Conservation (phyloP, 2,113 vertebrate species). For the Oncorhynchus keta region DNA sequence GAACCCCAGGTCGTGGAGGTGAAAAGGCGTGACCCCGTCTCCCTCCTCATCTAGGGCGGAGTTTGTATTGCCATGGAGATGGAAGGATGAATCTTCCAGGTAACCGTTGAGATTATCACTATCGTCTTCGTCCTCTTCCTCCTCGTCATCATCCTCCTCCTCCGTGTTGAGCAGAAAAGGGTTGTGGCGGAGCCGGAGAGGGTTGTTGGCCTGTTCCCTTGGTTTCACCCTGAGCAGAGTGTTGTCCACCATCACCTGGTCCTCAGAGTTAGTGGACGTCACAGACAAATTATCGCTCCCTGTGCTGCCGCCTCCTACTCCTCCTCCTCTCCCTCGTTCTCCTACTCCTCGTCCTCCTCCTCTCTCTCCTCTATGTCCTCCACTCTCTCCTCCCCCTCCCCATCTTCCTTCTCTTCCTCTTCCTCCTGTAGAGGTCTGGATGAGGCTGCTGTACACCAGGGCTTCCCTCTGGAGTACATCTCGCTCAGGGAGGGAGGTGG, state of each 20-base stretch:
- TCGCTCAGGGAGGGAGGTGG: constrained; percentile 81
- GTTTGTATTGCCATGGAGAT: constrained; percentile 78
- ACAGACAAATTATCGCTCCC: constrained; percentile 72
- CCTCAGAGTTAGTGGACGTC: constrained; percentile 73
- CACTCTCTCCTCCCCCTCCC: constrained; percentile 1
- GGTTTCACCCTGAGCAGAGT: constrained; percentile 58
- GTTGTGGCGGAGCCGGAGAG: constrained; percentile 60
- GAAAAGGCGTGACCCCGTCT: constrained; percentile 74
- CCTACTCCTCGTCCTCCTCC: no score
- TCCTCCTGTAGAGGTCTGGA: constrained; percentile 70
- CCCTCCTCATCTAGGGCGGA: constrained; percentile 34
- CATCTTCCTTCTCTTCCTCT: neutral
- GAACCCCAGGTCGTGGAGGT: constrained; percentile 77
- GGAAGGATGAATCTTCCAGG: constrained; percentile 84
- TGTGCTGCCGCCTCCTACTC: constrained; percentile 59
- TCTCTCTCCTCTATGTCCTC: no score
- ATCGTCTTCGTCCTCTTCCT: constrained; percentile 55
- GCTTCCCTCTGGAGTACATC: constrained; percentile 87
- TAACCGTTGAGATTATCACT: constrained; percentile 72
- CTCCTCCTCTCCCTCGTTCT: constrained; percentile 18
- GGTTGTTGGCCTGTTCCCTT: constrained; percentile 61
- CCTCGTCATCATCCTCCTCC: constrained; percentile 75
- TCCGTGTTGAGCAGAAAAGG: constrained; percentile 85
- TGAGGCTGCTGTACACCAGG: constrained; percentile 86
- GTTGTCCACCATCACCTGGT: constrained; percentile 56